Base-by-base conservation (phyloP, 2,888 invertebrate species). In the Drosophila buzzatii region DNA sequence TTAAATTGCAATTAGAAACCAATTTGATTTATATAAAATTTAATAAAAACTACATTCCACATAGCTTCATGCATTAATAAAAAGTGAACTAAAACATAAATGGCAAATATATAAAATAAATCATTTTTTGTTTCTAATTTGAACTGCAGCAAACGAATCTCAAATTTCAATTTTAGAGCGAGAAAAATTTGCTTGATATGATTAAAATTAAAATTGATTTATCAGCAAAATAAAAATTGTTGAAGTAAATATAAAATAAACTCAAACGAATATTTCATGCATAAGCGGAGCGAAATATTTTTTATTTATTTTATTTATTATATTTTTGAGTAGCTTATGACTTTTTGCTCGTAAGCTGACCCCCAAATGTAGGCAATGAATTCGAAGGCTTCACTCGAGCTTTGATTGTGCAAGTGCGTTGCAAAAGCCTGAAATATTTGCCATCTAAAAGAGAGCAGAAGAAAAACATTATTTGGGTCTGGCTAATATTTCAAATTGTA, bases 401-500 rank as follows among this genome's bases (percentile, higher is more conserved):
- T 59, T 47, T 42, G 59, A 69, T 76, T 69, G 33, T 10, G 16
- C 31, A 52, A 41, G 69, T 71, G 76, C 81, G 47, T 62, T 53
- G 35, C 37, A 6, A 39, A 23, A 39, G 42, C 58, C 55, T 55
- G 71, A 73, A 70, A 71, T 66, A 47, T 73, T 63, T 69, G 64
- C 57, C 51, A 62, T 66, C 64, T 53, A 70, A 62, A 2, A 49
- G 49, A 33, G 31, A 39, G 23, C 2, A 3, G 9, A 7, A 2
- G 20, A 37, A 31, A 55, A 63, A 72, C n/a, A 58, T 69, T 76
- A 72, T 88, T 79, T 74, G 72, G 77, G 70, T 68, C 79, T 52
- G 57, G 80, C 83, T 82, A 88, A 83, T 88, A 85, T 74, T 82
- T 88, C 88, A 83, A 83, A 88, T 79, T 82, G 76, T 66, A 62